Evolutionary conservation across 2,113 vertebrate genomes (phyloP), one percentile per base, ranked within the genome.

Genomic region (Hydrolagus affinis): DNA sequence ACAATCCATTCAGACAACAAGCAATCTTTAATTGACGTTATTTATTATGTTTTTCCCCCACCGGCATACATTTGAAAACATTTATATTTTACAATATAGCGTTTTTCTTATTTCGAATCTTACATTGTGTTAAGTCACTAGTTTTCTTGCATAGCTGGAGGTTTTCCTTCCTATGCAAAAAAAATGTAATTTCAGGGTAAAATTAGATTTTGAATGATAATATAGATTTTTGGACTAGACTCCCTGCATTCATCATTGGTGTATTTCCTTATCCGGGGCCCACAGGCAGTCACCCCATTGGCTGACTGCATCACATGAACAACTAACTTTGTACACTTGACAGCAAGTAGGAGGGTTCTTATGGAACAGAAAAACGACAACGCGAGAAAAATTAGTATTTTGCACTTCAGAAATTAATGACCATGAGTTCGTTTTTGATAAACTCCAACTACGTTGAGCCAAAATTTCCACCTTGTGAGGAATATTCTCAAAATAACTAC

Each of bases 361-460:
- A 90, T 92, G 85, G 93, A 96, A 95, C 95, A 96, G 96, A 96
- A 97, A 98, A 97, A 97, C 95, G 96, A 97, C 96, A 96, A 96
- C 95, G 94, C 95, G 95, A 98, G 96, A 97, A 98, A 98, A 97
- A 97, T 97, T 97, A 96, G 96, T 96, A 97, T 97, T 97, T 96
- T 96, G 95, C 96, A 96, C 96, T 97, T 96, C 95, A 95, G 96
- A 98, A 98, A 98, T 98, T 98, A 98, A 98, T 98, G 96, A 96
- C 95, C 97, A 98, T 98, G 97, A 98, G 97, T 95, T 98, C 97
- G 94, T 98, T 97, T 95, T 98, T 98, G 96, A 98, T 98, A 95
- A 98, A 98, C 95, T 98, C 96, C 94, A 98, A 98, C 96, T 98
- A 98, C 93, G 96, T 97, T 94, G 97, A 98, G 91, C 97, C 97